phyloP scores from a whole-genome alignment of 1,140 invertebrate species.

The Cepaea nemoralis region DNA sequence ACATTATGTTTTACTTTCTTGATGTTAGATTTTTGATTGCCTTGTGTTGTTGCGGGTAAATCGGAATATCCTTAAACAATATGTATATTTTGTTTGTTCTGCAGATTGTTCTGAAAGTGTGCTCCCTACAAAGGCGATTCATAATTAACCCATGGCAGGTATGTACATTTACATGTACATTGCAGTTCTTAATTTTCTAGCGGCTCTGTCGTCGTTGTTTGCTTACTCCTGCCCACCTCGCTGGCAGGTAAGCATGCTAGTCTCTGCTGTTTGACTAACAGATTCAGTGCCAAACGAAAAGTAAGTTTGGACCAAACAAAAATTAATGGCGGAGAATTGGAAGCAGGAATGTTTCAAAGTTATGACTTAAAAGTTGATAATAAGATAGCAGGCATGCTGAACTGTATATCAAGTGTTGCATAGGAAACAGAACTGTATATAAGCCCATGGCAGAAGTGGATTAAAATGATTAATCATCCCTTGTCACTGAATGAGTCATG shows the following conservation, averaged over 20 bases:
- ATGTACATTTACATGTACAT: not conserved
- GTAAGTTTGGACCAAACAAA: too few relatives aligned
- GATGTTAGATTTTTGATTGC: slow-evolving; percentile 14
- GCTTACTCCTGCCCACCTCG: not conserved
- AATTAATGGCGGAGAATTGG: not conserved
- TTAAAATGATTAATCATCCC: too few relatives aligned
- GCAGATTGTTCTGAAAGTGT: slow-evolving; percentile 30
- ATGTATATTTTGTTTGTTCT: too few relatives aligned
- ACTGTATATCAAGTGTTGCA: not conserved
- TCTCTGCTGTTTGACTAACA: too few relatives aligned
- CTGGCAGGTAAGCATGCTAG: too few relatives aligned
- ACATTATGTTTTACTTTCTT: not conserved
- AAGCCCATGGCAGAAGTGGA: too few relatives aligned
- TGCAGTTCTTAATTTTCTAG: not conserved
- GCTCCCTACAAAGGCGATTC: not conserved
- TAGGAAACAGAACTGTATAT: too few relatives aligned
- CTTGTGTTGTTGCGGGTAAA: too few relatives aligned
- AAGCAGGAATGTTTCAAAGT: not conserved
- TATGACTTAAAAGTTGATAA: too few relatives aligned
- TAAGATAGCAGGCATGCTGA: not conserved
- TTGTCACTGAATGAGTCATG: too few relatives aligned
- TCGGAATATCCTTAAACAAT: too few relatives aligned
- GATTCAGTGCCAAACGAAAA: too few relatives aligned
- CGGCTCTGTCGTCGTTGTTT: not conserved
- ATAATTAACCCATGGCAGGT: slow-evolving; percentile 20